phyloP scores from a whole-genome alignment of 2,888 invertebrate genomes.

The Drosophila melanosoma region DNA sequence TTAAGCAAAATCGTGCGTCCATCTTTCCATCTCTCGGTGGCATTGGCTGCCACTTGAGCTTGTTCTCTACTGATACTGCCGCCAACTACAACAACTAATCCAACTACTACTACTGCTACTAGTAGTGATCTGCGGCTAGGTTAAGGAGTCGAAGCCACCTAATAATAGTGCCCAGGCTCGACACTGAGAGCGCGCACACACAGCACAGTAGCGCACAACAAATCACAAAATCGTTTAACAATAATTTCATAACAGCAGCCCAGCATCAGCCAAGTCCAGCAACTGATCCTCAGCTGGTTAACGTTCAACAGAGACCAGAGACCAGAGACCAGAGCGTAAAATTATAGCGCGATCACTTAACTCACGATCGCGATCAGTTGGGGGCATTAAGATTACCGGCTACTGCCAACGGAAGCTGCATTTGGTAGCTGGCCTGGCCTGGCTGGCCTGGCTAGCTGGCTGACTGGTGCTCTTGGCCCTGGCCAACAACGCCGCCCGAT shows the following conservation, averaged over 20 bases:
- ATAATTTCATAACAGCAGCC: constrained; percentile 76
- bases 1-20: constrained; percentile 78
- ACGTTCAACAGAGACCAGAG: constrained; percentile 25
- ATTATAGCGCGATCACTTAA: constrained; percentile 85
- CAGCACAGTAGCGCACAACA: constrained; percentile 76
- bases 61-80: constrained; percentile 15
- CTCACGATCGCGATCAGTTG: constrained; percentile 84
- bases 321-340: constrained; percentile 71
- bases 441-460: constrained; percentile 28
- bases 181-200: constrained; percentile 36
- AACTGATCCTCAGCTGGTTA: constrained; percentile 15
- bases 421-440: constrained; percentile 49
- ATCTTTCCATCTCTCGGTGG: constrained; percentile 56
- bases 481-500: constrained; percentile 56
- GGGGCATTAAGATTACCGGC: constrained; percentile 83
- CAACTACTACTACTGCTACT: not conserved
- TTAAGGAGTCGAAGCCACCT: constrained; percentile 54
- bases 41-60: constrained; percentile 74
- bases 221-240: constrained; percentile 82
- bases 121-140: constrained; percentile 42
- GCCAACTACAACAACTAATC: not conserved
- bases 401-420: constrained; percentile 76
- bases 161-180: constrained; percentile 57
- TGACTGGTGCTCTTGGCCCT: constrained; percentile 26
- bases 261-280: constrained; percentile 9